phyloP scores from a whole-genome alignment of 1,140 invertebrate species.

The Radopholus similis region DNA sequence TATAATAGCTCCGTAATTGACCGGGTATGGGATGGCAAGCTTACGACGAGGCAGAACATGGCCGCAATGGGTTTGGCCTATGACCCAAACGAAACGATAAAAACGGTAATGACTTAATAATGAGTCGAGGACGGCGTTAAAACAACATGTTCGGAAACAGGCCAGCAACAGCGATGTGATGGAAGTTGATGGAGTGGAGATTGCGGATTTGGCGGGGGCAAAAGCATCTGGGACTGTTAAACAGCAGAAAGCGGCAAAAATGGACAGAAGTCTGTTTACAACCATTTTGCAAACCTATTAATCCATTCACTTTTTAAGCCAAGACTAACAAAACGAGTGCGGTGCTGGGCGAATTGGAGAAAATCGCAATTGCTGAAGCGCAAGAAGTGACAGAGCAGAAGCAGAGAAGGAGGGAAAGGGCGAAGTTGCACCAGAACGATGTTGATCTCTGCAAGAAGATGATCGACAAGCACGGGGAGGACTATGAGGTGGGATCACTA shows the following conservation, averaged over 20 bases:
- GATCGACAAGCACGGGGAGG: background rate
- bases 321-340: too few species aligned
- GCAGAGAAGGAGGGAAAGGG: background rate
- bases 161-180: too few species aligned
- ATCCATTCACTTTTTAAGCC: background rate
- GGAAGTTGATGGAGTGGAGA: conserved; percentile 1
- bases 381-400: conserved; percentile 6
- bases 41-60: conserved; percentile 11
- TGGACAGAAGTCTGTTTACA: background rate
- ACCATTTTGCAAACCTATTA: background rate
- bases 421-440: background rate
- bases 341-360: background rate
- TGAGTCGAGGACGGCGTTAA: background rate
- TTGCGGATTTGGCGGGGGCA: background rate
- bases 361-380: conserved; percentile 9
- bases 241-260: background rate
- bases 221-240: background rate
- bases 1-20: conserved; percentile 1
- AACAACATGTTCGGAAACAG: background rate
- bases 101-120: background rate
- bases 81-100: conserved; percentile 12
- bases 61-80: conserved; percentile 10
- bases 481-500: background rate
- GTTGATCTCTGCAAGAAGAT: conserved; percentile 5
- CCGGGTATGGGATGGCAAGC: background rate